Evolutionary conservation across 2,888 invertebrate genomes (phyloP).

Genomic region (Baronia brevicornis): DNA sequence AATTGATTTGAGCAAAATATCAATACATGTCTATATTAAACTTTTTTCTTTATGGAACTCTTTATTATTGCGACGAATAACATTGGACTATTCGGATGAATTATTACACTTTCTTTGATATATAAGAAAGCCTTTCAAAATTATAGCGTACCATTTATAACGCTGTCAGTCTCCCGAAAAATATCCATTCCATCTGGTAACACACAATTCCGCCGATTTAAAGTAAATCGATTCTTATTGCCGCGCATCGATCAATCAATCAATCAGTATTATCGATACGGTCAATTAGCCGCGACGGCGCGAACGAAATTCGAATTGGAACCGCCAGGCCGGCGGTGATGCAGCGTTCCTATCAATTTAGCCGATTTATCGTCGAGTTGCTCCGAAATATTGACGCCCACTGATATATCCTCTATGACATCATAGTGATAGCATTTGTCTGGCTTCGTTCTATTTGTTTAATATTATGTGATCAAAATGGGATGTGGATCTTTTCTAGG

Average conservation of each 20-base stretch:
- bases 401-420: constrained; percentile 12
- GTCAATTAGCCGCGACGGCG: constrained; percentile 41
- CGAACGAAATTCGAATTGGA: constrained; percentile 42
- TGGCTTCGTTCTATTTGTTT: constrained; percentile 8
- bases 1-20: constrained; percentile 9
- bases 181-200: too few relatives aligned
- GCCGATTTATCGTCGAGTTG: constrained; percentile 21
- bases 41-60: too few relatives aligned
- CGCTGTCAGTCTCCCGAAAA: too few relatives aligned
- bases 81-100: too few relatives aligned
- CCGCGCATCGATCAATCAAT: constrained; percentile 48
- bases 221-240: constrained; percentile 23
- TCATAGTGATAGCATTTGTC: constrained; percentile 11
- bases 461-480: too few relatives aligned
- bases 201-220: too few relatives aligned
- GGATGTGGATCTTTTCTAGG: too few relatives aligned
- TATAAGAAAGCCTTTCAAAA: too few relatives aligned
- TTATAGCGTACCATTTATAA: too few relatives aligned
- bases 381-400: constrained; percentile 14
- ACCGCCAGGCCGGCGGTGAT: constrained; percentile 29
- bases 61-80: too few relatives aligned
- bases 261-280: constrained; percentile 68
- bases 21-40: constrained; percentile 14
- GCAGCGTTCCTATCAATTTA: constrained; percentile 30
- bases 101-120: too few relatives aligned